These are phyloP conservation scores for Mugil cephalus DNA, from an alignment of 2,113 vertebrate species.

Conservation along the genomic window DNA sequence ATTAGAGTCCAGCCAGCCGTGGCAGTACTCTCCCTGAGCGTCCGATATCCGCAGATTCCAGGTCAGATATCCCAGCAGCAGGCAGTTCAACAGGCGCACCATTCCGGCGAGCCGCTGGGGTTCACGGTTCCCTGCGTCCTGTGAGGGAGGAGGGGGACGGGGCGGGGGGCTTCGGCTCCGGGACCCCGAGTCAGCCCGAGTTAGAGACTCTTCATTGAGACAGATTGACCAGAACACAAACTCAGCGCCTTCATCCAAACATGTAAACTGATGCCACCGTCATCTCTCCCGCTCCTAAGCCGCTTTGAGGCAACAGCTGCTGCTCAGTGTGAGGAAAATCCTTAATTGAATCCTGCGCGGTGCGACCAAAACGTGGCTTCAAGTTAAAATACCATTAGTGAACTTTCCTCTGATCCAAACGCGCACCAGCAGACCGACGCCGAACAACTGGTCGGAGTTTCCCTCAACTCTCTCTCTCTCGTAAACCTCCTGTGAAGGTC, in stretches of 20 bases:
- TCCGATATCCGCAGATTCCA: constrained; percentile 85
- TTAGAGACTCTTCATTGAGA: constrained; percentile 37
- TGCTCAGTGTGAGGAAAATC: constrained; percentile 12
- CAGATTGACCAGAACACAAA: neutral
- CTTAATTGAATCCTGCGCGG: neutral
- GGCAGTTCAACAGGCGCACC: constrained; percentile 84
- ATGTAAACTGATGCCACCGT: constrained; percentile 42
- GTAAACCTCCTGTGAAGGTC: neutral
- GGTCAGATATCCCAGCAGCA: constrained; percentile 87
- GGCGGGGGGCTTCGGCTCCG: constrained; percentile 20
- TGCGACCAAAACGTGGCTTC: neutral
- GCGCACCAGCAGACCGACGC: neutral
- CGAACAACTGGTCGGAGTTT: neutral
- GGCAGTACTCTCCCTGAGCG: constrained; percentile 93
- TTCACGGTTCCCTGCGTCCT: constrained; percentile 26
- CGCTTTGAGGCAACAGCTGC: neutral
- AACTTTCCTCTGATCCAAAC: constrained; percentile 13
- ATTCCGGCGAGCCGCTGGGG: constrained; percentile 70
- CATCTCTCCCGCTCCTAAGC: constrained; percentile 40
- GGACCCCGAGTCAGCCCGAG: constrained; percentile 11
- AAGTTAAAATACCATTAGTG: neutral
- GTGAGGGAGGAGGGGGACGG: no score
- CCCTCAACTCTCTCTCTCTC: no score
- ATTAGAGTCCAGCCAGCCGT: constrained; percentile 93
- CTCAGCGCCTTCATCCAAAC: neutral